Evolutionary conservation across 2,797 vertebrate genomes (phyloP), one percentile per base, ranked within the genome.

Genomic region (Chloroceryle inda): DNA sequence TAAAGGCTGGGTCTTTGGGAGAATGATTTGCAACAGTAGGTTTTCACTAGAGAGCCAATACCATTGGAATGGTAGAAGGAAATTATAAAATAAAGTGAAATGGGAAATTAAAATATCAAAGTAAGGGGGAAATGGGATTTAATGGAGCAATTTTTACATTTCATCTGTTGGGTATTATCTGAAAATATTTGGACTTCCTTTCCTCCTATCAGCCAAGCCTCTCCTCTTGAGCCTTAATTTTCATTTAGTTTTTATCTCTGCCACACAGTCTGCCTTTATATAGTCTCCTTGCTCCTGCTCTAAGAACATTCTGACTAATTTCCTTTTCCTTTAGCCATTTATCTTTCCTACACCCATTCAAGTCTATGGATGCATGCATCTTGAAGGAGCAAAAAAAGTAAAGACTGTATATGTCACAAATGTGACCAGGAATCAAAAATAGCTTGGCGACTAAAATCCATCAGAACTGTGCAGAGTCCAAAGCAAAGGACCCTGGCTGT

Each of bases 41-140:
- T 89, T 95, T 97, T 80, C 95, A 80, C 83, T 71, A 45, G 33
- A 58, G 45, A 86, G 83, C 31, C 93, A 91, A 93, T 89, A 89
- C 94, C 92, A 91, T 37, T 96, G 96, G 96, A 92, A 93, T 79
- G 78, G 96, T 94, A 95, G 92, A 89, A 96, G 77, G 84, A 98
- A 97, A 96, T 92, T 97, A 93, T 93, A 71, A 94, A 95, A 97
- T 95, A 96, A 98, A 98, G 96, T 85, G 93, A 97, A 98, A 97
- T 96, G 92, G 95, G 89, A 98, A 98, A 97, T 92, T 97, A 96
- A 96, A 96, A 97, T 97, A 97, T 98, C 97, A 98, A 98, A 98
- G 96, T 88, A 87, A 97, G 85, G 53, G 92, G 89, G 95, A 98
- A 98, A 97, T 91, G 71, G 95, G 96, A 95, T 94, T 97, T 97